Percentiles rank a stretch among this genome's conserved stretches.
Evolutionary conservation across 2,113 vertebrate genomes (phyloP).

Genomic region (Polypterus senegalus): DNA sequence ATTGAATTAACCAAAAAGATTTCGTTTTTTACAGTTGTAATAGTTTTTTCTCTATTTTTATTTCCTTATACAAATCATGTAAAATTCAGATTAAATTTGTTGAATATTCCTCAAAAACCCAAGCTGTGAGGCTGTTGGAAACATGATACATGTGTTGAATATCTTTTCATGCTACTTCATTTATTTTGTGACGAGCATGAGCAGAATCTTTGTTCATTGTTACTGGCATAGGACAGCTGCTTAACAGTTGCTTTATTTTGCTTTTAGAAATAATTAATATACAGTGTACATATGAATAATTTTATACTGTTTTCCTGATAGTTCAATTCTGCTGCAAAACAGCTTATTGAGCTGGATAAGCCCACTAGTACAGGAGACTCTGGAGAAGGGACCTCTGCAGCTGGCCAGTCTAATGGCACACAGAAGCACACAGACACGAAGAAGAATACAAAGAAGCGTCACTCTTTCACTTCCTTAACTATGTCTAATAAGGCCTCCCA

Average conservation of each 20-base stretch:
- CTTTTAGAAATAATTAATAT: background rate
- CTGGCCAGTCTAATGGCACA: constrained; percentile 58
- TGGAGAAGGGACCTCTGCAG: constrained; percentile 67
- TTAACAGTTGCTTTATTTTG: background rate
- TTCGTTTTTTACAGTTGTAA: no score
- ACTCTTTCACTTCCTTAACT: constrained; percentile 95
- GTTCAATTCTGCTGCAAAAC: constrained; percentile 91
- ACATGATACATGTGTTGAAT: no score
- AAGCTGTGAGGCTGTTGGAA: no score
- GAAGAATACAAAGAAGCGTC: constrained; percentile 96
- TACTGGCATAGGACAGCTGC: background rate
- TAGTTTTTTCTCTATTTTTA: no score
- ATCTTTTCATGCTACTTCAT: no score
- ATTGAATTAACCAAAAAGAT: no score
- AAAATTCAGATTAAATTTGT: no score
- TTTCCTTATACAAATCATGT: no score
- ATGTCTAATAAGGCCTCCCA: constrained; percentile 91
- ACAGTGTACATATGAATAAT: no score
- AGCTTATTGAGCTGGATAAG: constrained; percentile 91
- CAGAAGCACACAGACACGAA: constrained; percentile 73
- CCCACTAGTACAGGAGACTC: constrained; percentile 58
- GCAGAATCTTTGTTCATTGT: no score
- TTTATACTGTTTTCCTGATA: constrained; percentile 23
- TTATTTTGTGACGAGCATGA: no score
- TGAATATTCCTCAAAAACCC: no score